Percentiles rank a stretch among this genome's conserved stretches.
These are phyloP conservation scores for Miichthys miiuy DNA, from an alignment of 2,797 vertebrate species.

Conservation along the genomic window DNA sequence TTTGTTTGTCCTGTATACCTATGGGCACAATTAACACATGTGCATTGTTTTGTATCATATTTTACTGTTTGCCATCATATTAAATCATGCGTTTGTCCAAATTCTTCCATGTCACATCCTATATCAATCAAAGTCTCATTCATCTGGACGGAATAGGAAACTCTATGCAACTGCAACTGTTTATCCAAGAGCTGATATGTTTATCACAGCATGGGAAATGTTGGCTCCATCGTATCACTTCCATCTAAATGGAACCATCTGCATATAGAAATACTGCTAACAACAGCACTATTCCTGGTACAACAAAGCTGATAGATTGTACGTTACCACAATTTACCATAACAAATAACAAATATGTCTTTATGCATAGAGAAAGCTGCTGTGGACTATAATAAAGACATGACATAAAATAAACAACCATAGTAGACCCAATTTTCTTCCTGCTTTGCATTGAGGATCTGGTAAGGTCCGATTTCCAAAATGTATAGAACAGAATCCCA, in stretches of 20 bases:
- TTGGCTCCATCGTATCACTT: conserved; percentile 38
- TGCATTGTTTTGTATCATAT: neutral
- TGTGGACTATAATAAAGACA: conserved; percentile 17
- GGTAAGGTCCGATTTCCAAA: conserved; percentile 1
- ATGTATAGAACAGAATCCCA: neutral
- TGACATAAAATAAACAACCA: conserved; percentile 34
- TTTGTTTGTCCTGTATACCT: neutral
- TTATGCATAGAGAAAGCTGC: conserved; percentile 22
- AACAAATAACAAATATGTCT: conserved; percentile 26
- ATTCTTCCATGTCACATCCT: neutral
- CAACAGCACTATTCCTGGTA: conserved; percentile 13
- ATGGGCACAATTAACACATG: neutral
- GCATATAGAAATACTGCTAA: conserved; percentile 25
- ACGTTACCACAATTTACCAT: conserved; percentile 25
- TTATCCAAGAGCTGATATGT: conserved; percentile 39
- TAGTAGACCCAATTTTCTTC: conserved; percentile 8
- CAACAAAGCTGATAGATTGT: conserved; percentile 40
- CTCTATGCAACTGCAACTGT: conserved; percentile 16
- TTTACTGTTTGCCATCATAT: neutral
- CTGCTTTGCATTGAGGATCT: conserved; percentile 22
- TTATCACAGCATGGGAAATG: conserved; percentile 32
- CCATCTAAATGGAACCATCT: conserved; percentile 45
- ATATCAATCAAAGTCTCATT: conserved; percentile 9
- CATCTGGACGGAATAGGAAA: conserved; percentile 5
- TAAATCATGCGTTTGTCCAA: neutral